Conservation (phyloP, 2,797 vertebrate genomes). For the Thalassophryne amazonica region DNA sequence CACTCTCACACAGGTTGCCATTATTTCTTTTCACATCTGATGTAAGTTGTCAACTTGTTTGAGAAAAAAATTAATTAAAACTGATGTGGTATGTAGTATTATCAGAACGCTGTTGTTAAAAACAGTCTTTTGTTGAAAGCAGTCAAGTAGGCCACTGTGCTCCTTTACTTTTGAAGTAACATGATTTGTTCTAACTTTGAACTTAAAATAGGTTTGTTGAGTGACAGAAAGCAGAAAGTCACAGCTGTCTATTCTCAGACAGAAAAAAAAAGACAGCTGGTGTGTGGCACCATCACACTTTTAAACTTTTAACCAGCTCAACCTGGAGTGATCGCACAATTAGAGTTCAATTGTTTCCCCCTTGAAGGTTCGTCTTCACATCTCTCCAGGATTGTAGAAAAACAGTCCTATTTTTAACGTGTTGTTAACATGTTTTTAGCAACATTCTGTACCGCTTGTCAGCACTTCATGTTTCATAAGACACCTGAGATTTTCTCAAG, state of each 20-base stretch:
- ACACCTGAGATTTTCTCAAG: constrained; percentile 25
- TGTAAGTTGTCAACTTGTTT: background rate
- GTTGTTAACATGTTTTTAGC: constrained; percentile 15
- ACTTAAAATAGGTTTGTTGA: constrained; percentile 32
- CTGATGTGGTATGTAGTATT: background rate
- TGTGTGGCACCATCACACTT: constrained; percentile 9
- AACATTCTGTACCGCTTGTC: constrained; percentile 15
- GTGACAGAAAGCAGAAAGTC: constrained; percentile 2
- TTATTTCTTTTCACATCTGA: background rate
- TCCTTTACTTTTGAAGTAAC: constrained; percentile 14
- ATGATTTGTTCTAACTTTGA: constrained; percentile 39
- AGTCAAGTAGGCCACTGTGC: constrained; percentile 6
- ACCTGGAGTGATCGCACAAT: constrained; percentile 32
- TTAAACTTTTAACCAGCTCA: background rate
- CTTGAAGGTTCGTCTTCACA: constrained; percentile 10
- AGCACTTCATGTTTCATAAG: constrained; percentile 1
- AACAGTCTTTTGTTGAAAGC: constrained; percentile 18
- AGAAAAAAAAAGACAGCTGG: background rate
- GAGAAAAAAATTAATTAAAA: background rate
- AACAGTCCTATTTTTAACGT: constrained; percentile 31
- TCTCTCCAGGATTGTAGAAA: constrained; percentile 28
- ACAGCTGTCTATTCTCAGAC: constrained; percentile 2
- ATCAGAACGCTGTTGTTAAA: background rate
- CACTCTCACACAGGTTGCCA: too few species aligned
- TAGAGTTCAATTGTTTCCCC: constrained; percentile 17